phyloP scores from a whole-genome alignment of 2,888 invertebrate genomes.

The Rhabditophanes sp. region DNA sequence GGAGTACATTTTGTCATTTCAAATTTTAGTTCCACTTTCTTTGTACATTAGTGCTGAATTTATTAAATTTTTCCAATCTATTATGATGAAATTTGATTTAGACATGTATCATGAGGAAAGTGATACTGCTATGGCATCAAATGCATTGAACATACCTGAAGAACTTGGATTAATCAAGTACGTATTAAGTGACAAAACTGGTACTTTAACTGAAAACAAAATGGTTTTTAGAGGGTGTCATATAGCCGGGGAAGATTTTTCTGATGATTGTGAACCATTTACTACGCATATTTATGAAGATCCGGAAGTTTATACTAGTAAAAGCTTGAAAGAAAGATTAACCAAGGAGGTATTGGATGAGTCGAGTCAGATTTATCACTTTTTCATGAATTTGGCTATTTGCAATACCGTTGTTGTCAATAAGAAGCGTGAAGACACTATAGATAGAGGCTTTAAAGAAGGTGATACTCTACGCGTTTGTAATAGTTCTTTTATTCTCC shows the following conservation, averaged over 20 bases:
- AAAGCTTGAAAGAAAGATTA: no score
- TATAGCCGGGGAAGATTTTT: no score
- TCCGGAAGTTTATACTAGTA: no score
- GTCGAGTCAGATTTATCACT: conserved; percentile 45
- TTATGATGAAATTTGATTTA: conserved; percentile 64
- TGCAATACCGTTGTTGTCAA: conserved; percentile 79
- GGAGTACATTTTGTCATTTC: not conserved
- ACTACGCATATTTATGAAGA: no score
- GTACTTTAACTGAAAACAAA: conserved; percentile 81
- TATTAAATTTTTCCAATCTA: conserved; percentile 58
- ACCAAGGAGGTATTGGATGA: conserved; percentile 1
- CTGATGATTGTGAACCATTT: no score
- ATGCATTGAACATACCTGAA: conserved; percentile 67
- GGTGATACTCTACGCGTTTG: conserved; percentile 27
- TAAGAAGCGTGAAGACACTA: conserved; percentile 57
- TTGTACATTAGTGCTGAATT: conserved; percentile 89
- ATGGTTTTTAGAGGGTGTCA: conserved; percentile 89
- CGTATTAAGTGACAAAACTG: conserved; percentile 34
- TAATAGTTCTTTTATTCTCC: conserved; percentile 24
- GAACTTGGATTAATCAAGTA: conserved; percentile 50
- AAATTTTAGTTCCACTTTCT: conserved; percentile 61
- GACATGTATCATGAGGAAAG: conserved; percentile 68
- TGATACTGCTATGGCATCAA: conserved; percentile 66
- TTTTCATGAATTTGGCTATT: conserved; percentile 72
- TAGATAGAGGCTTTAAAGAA: conserved; percentile 25